Evolutionary conservation across 1,140 invertebrate genomes (phyloP).

Genomic region (Leptopilina boulardi): DNA sequence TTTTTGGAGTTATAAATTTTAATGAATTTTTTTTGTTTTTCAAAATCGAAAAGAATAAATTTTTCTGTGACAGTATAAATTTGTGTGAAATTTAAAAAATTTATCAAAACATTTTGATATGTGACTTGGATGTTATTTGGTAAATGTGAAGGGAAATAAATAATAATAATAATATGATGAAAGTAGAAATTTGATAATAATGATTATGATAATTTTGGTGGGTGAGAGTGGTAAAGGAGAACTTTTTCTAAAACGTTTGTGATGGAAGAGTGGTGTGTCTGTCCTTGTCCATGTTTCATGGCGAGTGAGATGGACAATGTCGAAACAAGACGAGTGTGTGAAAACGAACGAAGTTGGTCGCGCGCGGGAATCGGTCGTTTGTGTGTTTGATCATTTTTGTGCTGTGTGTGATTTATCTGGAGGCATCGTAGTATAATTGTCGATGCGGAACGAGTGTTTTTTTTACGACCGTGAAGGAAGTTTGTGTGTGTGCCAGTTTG

Average conservation of each 20-base stretch:
- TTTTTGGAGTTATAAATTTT: too few species aligned
- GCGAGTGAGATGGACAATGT: slow-evolving; percentile 2
- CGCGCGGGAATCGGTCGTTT: slow-evolving; percentile 66
- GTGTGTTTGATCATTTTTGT: slow-evolving; percentile 62
- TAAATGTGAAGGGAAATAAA: too few species aligned
- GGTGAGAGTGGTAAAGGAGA: background rate
- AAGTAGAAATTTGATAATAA: too few species aligned
- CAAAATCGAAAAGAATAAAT: too few species aligned
- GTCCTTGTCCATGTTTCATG: slow-evolving; percentile 35
- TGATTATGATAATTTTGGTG: background rate
- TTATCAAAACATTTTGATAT: too few species aligned
- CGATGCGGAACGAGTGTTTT: slow-evolving; percentile 58
- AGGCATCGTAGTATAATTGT: slow-evolving; percentile 45
- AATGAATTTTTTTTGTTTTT: too few species aligned
- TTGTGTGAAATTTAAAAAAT: too few species aligned
- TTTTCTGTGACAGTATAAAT: too few species aligned
- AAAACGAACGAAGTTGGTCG: slow-evolving; percentile 66
- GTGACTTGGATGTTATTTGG: too few species aligned
- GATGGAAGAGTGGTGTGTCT: slow-evolving; percentile 39
- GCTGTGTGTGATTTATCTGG: slow-evolving; percentile 39
- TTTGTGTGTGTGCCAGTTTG: slow-evolving; percentile 51
- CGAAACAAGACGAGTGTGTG: slow-evolving; percentile 45
- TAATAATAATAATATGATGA: too few species aligned
- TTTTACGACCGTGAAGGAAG: slow-evolving; percentile 51
- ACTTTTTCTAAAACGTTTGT: background rate